These are phyloP conservation scores for Ctenoplectra terminalis DNA, from an alignment of 1,140 invertebrate genomes.

Conservation along the genomic window DNA sequence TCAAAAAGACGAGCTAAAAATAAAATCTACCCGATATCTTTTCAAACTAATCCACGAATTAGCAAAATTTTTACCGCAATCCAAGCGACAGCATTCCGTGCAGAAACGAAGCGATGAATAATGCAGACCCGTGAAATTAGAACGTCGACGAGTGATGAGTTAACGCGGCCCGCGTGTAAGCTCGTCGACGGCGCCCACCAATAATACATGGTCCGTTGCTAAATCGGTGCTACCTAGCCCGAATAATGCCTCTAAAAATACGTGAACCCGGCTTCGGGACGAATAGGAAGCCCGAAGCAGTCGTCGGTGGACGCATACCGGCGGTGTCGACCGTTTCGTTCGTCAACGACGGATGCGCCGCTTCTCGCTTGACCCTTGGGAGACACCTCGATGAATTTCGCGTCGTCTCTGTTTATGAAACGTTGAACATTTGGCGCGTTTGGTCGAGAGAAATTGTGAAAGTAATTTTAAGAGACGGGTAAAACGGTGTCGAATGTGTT, in stretches of 20 bases:
- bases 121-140: constrained; percentile 20
- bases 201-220: constrained; percentile 68
- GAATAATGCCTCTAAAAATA: constrained; percentile 75
- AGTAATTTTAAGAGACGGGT: not conserved
- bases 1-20: not conserved
- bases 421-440: no score
- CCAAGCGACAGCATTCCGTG: not conserved
- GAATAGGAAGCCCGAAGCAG: constrained; percentile 34
- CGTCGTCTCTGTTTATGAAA: not conserved
- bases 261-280: constrained; percentile 61
- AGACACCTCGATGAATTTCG: constrained; percentile 7
- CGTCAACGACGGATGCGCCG: constrained; percentile 6
- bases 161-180: constrained; percentile 23
- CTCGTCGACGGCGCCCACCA: constrained; percentile 54
- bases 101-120: constrained; percentile 10
- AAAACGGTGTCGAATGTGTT: not conserved
- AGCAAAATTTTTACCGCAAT: not conserved
- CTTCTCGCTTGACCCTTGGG: not conserved
- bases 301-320: constrained; percentile 43
- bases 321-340: constrained; percentile 44
- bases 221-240: constrained; percentile 73
- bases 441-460: not conserved
- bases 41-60: not conserved
- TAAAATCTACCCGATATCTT: not conserved
- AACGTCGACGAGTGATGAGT: constrained; percentile 22